These are phyloP conservation scores for Lepidochrysops patricia DNA, from an alignment of 2,888 invertebrate genomes.

Conservation along the genomic window DNA sequence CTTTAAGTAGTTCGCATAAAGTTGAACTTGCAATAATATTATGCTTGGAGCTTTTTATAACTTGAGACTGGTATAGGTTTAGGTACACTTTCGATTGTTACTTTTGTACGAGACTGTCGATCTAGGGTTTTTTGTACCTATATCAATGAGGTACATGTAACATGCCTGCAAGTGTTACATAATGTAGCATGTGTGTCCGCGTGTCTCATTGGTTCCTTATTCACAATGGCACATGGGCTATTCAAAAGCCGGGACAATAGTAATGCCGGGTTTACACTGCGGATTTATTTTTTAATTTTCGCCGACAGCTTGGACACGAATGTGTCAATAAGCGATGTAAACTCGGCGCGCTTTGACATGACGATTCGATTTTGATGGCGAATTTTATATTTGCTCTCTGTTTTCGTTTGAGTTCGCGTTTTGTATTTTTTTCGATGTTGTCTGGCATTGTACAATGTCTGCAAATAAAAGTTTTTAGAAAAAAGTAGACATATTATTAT, in stretches of 20 bases:
- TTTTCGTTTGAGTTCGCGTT: neutral
- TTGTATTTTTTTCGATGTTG: neutral
- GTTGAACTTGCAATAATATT: too few species aligned
- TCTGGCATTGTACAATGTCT: too few species aligned
- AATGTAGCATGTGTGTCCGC: conserved; percentile 16
- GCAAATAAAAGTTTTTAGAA: too few species aligned
- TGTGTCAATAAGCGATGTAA: conserved; percentile 19
- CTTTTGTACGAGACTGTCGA: too few species aligned
- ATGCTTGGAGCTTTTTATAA: too few species aligned
- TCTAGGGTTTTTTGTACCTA: too few species aligned
- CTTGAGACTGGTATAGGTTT: too few species aligned
- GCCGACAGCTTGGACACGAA: conserved; percentile 38
- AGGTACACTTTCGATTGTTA: too few species aligned
- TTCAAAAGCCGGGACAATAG: conserved; percentile 54
- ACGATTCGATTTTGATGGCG: conserved; percentile 12
- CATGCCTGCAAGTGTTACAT: conserved; percentile 8
- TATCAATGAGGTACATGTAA: too few species aligned
- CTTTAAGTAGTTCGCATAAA: too few species aligned
- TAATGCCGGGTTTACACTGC: conserved; percentile 45
- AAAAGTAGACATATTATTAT: too few species aligned
- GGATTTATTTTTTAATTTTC: conserved; percentile 28
- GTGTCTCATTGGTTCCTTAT: conserved; percentile 24
- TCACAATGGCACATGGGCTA: conserved; percentile 43
- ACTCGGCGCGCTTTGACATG: conserved; percentile 12
- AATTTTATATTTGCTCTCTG: conserved; percentile 3